phyloP scores from a whole-genome alignment of 2,113 vertebrate species.

The Catharus fuscescens region DNA sequence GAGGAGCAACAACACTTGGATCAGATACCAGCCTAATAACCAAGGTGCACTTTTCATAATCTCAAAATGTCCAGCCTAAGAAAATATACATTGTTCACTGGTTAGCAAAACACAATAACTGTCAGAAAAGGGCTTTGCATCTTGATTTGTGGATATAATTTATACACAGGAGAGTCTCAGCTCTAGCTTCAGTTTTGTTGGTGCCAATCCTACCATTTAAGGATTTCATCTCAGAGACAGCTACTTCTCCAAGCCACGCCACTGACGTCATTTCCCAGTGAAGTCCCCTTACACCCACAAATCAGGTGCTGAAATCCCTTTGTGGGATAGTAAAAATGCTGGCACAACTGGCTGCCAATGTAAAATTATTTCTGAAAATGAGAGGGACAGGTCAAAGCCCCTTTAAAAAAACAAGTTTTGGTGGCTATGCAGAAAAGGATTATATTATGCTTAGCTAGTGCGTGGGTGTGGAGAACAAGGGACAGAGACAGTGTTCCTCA shows the following conservation, averaged over 20 bases:
- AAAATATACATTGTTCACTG: constrained; percentile 34
- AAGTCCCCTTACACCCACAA: constrained; percentile 57
- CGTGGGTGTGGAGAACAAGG: constrained; percentile 50
- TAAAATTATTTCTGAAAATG: constrained; percentile 57
- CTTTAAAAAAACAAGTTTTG: constrained; percentile 23
- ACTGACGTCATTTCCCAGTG: constrained; percentile 54
- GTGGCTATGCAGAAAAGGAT: constrained; percentile 49
- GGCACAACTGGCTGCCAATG: constrained; percentile 31
- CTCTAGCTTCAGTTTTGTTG: constrained; percentile 34
- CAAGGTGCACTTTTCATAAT: constrained; percentile 39
- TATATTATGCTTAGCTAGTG: constrained; percentile 64
- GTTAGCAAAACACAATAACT: constrained; percentile 53
- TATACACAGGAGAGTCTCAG: not conserved
- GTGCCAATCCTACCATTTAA: constrained; percentile 66
- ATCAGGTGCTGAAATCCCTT: constrained; percentile 65
- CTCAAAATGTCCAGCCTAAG: not conserved
- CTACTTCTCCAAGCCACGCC: not conserved
- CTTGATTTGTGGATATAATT: constrained; percentile 38
- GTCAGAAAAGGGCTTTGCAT: constrained; percentile 4
- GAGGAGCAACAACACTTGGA: constrained; percentile 17
- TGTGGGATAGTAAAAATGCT: constrained; percentile 55
- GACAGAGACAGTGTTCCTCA: constrained; percentile 47
- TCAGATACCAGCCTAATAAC: constrained; percentile 20
- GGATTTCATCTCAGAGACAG: not conserved
- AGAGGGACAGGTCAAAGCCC: constrained; percentile 59